phyloP scores from a whole-genome alignment of 2,113 vertebrate species.

The Nothoprocta pentlandii region DNA sequence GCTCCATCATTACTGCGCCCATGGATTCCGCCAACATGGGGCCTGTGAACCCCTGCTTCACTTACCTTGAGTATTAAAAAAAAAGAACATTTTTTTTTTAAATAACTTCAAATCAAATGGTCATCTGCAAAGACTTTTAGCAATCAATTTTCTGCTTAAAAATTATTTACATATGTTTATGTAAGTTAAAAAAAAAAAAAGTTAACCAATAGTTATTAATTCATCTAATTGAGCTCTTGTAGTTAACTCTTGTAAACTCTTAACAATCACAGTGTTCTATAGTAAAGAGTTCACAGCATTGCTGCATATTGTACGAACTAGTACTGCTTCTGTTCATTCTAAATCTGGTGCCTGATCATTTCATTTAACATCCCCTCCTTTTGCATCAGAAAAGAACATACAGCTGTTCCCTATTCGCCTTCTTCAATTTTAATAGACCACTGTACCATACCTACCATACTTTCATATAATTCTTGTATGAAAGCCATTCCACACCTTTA shows the following conservation, averaged over 20 bases:
- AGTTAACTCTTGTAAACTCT: neutral
- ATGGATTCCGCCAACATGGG: slow-evolving; percentile 93
- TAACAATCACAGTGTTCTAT: neutral
- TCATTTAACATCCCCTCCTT: neutral
- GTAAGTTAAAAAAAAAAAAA: neutral
- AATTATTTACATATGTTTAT: neutral
- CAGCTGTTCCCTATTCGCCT: neutral
- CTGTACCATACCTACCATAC: neutral
- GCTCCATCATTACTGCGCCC: slow-evolving; percentile 93
- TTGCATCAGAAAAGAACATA: neutral
- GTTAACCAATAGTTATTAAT: neutral
- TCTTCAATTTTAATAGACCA: neutral
- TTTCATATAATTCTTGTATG: neutral
- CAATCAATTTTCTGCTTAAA: neutral
- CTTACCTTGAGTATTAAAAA: slow-evolving; percentile 83
- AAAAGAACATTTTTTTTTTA: neutral
- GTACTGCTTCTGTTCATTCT: neutral
- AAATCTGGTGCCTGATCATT: neutral
- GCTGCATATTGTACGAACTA: neutral
- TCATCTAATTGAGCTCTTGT: neutral
- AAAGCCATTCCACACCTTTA: neutral
- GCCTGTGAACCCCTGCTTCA: slow-evolving; percentile 93
- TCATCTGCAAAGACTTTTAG: neutral
- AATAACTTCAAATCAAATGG: neutral
- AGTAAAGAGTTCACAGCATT: neutral